phyloP scores from a whole-genome alignment of 2,113 vertebrate species.

The Nerophis ophidion region DNA sequence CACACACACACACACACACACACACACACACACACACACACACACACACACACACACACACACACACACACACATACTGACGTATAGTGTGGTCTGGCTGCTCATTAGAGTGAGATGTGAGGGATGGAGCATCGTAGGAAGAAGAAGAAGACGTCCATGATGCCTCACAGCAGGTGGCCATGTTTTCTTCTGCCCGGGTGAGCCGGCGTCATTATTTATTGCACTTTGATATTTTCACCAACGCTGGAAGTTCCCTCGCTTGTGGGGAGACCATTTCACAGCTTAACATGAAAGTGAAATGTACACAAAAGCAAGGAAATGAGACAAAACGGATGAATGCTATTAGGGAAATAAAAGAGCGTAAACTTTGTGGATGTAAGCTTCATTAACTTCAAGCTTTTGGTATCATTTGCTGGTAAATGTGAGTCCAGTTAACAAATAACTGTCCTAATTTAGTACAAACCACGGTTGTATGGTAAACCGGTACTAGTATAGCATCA shows the following conservation, averaged over 20 bases:
- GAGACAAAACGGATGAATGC: neutral
- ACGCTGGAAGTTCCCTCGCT: too few species aligned
- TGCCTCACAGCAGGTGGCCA: slow-evolving; percentile 24
- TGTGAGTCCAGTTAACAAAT: too few species aligned
- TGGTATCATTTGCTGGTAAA: too few species aligned
- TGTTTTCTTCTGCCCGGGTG: slow-evolving; percentile 22
- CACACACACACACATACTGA: neutral
- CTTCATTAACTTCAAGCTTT: too few species aligned
- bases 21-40: neutral
- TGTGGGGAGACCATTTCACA: neutral
- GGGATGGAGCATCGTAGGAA: slow-evolving; percentile 7
- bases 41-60: neutral
- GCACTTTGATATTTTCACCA: neutral
- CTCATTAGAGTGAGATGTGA: slow-evolving; percentile 25
- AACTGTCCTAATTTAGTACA: too few species aligned
- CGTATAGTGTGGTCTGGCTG: neutral
- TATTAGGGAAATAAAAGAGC: too few species aligned
- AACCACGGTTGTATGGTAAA: too few species aligned
- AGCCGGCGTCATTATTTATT: slow-evolving; percentile 25
- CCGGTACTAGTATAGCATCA: too few species aligned
- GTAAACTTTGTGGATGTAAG: too few species aligned
- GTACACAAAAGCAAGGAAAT: neutral
- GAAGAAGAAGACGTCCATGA: neutral
- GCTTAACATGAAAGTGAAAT: neutral
- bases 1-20: neutral